Evolutionary conservation across 1,140 invertebrate species (phyloP).

Genomic region (Eumeta japonica): DNA sequence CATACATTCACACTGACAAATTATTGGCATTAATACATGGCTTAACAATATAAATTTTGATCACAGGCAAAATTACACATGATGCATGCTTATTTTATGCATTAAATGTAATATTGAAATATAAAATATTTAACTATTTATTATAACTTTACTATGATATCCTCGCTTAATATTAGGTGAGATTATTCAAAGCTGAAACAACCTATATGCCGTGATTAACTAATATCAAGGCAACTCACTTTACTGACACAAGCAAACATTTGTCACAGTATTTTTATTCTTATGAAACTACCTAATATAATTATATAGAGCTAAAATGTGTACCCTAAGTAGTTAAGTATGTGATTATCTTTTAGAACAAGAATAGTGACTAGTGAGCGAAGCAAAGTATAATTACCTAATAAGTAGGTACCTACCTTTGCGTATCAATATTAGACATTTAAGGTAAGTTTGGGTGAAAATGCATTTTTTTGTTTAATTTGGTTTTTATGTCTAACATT

Average conservation of each 20-base stretch:
- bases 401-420: slow-evolving; percentile 7
- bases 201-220: slow-evolving; percentile 40
- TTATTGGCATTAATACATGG: slow-evolving; percentile 39
- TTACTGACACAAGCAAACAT: slow-evolving; percentile 36
- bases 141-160: too few species aligned
- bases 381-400: slow-evolving; percentile 11
- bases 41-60: slow-evolving; percentile 56
- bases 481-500: too few species aligned
- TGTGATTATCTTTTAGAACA: slow-evolving; percentile 3
- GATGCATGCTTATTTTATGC: slow-evolving; percentile 38
- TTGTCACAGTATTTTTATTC: too few species aligned
- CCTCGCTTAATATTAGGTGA: slow-evolving; percentile 36
- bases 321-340: slow-evolving; percentile 19
- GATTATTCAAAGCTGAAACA: slow-evolving; percentile 45
- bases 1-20: slow-evolving; percentile 21
- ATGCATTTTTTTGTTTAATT: too few species aligned
- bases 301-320: slow-evolving; percentile 20
- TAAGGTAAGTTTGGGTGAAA: too few species aligned
- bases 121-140: slow-evolving; percentile 51
- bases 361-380: slow-evolving; percentile 11
- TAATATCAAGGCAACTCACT: slow-evolving; percentile 44
- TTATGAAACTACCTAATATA: too few species aligned
- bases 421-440: too few species aligned
- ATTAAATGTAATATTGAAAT: slow-evolving; percentile 44
- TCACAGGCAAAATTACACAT: slow-evolving; percentile 55